phyloP scores from a whole-genome alignment of 2,113 vertebrate species.

The Dicaeum eximium region DNA sequence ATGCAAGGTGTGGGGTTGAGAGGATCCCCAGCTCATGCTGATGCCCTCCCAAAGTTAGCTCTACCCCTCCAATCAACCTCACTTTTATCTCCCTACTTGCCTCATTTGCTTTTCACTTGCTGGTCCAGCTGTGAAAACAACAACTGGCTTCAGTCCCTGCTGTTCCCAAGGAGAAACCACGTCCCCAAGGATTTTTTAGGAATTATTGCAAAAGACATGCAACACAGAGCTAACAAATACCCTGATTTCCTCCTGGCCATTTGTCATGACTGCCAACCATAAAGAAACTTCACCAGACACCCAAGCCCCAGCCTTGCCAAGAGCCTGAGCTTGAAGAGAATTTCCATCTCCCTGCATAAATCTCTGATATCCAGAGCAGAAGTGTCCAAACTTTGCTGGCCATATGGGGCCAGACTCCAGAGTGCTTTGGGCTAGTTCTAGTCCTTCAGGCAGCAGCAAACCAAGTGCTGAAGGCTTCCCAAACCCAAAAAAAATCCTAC shows the following conservation, averaged over 20 bases:
- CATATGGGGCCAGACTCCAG: not conserved
- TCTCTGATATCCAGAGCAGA: not conserved
- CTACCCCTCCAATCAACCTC: not conserved
- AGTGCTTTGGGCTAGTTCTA: not conserved
- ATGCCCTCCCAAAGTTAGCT: not conserved
- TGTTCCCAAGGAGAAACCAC: not conserved
- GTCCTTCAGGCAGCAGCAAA: not conserved
- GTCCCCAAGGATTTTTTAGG: not conserved
- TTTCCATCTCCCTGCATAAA: not conserved
- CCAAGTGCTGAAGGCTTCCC: not conserved
- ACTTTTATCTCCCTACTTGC: not conserved
- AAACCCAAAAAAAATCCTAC: not conserved
- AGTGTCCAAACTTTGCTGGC: accelerated
- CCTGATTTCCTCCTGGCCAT: not conserved
- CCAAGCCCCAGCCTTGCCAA: not conserved
- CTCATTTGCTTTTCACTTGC: not conserved
- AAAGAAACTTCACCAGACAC: not conserved
- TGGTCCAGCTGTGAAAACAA: not conserved
- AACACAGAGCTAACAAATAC: not conserved
- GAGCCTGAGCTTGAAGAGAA: not conserved
- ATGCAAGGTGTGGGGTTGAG: not conserved
- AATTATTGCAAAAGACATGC: not conserved
- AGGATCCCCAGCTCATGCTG: not conserved
- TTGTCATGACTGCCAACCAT: not conserved
- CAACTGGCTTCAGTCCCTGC: not conserved